Evolutionary conservation across 2,113 vertebrate genomes (phyloP).

Genomic region (Probosciger aterrimus): DNA sequence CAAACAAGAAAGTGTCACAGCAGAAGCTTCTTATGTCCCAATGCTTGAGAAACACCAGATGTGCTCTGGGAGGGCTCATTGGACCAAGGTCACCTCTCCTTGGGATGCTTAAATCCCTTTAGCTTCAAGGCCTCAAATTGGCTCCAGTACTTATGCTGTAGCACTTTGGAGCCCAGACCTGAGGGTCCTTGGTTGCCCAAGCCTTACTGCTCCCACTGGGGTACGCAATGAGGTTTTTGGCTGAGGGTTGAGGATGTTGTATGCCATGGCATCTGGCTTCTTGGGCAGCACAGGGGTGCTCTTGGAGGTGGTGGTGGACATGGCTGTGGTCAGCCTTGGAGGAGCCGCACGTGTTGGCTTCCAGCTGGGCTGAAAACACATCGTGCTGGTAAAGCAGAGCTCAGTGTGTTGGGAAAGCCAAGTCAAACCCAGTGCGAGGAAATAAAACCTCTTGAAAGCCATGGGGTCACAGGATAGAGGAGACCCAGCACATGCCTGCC

Average conservation of each 20-base stretch:
- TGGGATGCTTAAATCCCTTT: neutral
- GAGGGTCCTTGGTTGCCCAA: accelerated
- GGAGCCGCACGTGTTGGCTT: accelerated
- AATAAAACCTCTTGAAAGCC: neutral
- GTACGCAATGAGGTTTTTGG: neutral
- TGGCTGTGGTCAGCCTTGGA: neutral
- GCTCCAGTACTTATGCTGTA: accelerated
- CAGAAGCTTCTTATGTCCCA: neutral
- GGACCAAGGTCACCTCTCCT: neutral
- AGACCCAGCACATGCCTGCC: neutral
- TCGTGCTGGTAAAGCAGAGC: neutral
- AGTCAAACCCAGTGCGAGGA: neutral
- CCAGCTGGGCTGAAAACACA: neutral
- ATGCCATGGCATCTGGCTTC: neutral
- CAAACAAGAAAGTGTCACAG: neutral
- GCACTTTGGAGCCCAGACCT: accelerated
- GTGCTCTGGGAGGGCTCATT: accelerated
- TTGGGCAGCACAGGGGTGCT: neutral
- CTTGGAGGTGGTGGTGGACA: neutral
- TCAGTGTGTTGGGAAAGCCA: neutral
- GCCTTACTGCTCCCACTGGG: accelerated
- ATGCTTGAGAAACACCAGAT: neutral
- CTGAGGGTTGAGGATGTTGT: neutral
- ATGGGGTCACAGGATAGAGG: accelerated
- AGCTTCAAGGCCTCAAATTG: neutral